A percentile compares a stretch with the other conserved stretches of the same genome.
Conservation (phyloP, 2,888 invertebrate genomes). For the Schrankia costaestrigalis region DNA sequence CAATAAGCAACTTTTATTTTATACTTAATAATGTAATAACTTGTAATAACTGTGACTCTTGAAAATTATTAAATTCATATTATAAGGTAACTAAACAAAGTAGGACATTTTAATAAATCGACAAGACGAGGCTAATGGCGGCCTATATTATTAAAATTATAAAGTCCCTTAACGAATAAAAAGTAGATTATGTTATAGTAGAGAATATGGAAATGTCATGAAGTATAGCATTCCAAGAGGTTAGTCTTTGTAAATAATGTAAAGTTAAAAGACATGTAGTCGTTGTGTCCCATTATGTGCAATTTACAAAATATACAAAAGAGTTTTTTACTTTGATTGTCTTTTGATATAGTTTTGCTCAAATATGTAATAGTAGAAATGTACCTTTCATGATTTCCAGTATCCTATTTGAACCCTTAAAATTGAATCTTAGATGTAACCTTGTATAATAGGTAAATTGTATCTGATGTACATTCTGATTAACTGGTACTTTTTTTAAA, state of each 20-base stretch:
- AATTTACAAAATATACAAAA: constrained; percentile 23
- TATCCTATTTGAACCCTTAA: too few relatives aligned
- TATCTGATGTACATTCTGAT: too few relatives aligned
- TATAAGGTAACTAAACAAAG: constrained; percentile 21
- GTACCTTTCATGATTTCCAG: constrained; percentile 26
- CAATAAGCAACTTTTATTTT: constrained; percentile 25
- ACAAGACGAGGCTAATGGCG: constrained; percentile 21
- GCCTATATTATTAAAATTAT: constrained; percentile 28
- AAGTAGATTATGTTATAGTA: constrained; percentile 28
- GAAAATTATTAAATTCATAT: constrained; percentile 20
- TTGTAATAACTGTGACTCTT: too few relatives aligned
- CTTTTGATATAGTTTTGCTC: constrained; percentile 29
- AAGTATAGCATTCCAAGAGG: constrained; percentile 50
- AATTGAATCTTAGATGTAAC: too few relatives aligned
- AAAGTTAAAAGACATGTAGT: constrained; percentile 39
- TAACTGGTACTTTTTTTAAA: too few relatives aligned
- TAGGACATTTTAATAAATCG: constrained; percentile 20
- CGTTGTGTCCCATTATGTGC: constrained; percentile 20
- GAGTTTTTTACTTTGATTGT: constrained; percentile 9
- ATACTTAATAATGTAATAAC: constrained; percentile 14
- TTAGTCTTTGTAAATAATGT: constrained; percentile 42
- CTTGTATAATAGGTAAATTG: too few relatives aligned
- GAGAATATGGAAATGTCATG: constrained; percentile 29
- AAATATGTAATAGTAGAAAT: constrained; percentile 18
- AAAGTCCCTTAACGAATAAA: constrained; percentile 27